phyloP scores from a whole-genome alignment of 2,113 vertebrate genomes.

The Dasyornis broadbenti region DNA sequence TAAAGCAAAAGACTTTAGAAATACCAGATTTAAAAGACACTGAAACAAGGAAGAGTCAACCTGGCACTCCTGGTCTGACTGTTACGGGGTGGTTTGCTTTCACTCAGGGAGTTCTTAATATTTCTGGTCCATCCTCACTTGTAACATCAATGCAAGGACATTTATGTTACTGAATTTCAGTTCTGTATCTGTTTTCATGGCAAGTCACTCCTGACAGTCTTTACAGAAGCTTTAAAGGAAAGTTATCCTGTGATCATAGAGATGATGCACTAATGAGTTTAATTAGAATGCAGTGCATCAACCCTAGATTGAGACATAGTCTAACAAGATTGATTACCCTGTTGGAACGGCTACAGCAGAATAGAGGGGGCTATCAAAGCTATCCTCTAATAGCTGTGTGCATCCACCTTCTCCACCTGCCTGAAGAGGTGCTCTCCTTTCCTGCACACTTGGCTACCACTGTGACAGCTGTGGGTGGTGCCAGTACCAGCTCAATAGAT shows the following conservation, averaged over 20 bases:
- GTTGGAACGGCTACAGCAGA: background rate
- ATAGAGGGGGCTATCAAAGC: background rate
- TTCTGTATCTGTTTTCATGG: background rate
- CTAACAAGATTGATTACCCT: background rate
- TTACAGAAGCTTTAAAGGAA: background rate
- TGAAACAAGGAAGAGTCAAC: background rate
- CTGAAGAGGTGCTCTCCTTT: background rate
- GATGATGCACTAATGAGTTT: background rate
- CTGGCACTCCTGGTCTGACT: background rate
- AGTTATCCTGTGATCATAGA: background rate
- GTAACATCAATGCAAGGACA: background rate
- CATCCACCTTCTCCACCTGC: background rate
- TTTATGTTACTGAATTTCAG: background rate
- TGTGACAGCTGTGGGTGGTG: background rate
- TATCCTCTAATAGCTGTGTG: background rate
- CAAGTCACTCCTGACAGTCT: background rate
- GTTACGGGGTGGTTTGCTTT: background rate
- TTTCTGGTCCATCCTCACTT: background rate
- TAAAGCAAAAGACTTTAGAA: background rate
- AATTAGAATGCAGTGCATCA: constrained; percentile 12
- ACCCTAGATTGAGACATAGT: background rate
- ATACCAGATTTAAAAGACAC: background rate
- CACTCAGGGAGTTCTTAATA: background rate
- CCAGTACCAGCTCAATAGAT: background rate
- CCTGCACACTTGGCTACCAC: background rate